These are phyloP conservation scores for Phylloscopus trochilus DNA, from an alignment of 2,113 vertebrate species.

Conservation along the genomic window DNA sequence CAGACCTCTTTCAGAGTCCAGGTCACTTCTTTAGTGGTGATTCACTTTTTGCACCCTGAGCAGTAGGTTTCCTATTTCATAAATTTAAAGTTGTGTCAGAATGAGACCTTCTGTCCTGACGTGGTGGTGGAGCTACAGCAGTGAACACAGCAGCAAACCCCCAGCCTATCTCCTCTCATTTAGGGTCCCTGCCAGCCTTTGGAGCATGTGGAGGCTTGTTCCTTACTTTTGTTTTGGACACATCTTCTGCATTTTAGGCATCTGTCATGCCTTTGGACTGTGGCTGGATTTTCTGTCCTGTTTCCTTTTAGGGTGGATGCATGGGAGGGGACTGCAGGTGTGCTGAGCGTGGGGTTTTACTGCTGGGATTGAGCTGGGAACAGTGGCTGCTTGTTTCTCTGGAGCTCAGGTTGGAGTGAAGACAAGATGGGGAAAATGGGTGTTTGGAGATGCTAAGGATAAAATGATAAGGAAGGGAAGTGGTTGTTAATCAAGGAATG, in stretches of 20 bases:
- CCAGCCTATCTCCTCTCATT: neutral
- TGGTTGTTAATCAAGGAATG: neutral
- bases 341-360: neutral
- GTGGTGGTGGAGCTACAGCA: neutral
- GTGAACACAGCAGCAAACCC: neutral
- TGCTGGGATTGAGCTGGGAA: neutral
- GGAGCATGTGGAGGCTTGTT: neutral
- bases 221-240: neutral
- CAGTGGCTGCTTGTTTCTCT: neutral
- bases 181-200: neutral
- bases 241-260: neutral
- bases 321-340: neutral
- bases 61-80: constrained; percentile 15
- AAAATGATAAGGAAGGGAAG: neutral
- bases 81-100: constrained; percentile 15
- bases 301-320: neutral
- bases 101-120: neutral
- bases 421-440: neutral
- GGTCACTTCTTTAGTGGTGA: neutral
- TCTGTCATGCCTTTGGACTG: neutral
- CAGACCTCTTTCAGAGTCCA: neutral
- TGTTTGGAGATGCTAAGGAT: neutral
- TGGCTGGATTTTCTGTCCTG: neutral
- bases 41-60: neutral
- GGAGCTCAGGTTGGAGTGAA: neutral